Evolutionary conservation across 2,888 invertebrate species (phyloP), one percentile per base, ranked within the genome.

Genomic region (Drosophila engyochracea): DNA sequence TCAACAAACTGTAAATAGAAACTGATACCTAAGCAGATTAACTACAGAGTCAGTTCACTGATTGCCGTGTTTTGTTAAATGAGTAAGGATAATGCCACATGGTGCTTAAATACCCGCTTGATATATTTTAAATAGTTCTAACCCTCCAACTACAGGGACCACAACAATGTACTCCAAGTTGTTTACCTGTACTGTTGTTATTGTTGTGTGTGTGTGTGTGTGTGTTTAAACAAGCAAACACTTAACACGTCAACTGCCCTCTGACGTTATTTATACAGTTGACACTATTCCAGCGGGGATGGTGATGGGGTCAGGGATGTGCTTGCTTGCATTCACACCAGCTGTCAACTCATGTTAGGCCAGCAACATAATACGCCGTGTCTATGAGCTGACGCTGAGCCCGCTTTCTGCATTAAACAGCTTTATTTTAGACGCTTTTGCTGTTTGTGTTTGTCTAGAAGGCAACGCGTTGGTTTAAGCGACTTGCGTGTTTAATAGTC

Each of bases 401-500:
- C 59, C 66, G 60, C 73, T 81, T 76, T 58, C 66, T 61, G 74
- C 81, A 85, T 90, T 83, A 81, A 78, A 44, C 65, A 57, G 68
- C 25, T 49, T 44, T 37, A 49, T 59, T 59, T 25, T 19, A 31
- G 58, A 19, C 35, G 28, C 41, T 35, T 49, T 71, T 49, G 39
- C 35, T 10, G 33, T 63, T 25, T 69, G 57, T 22, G 10, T 30
- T 54, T 58, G 65, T 39, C 66, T 51, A n/a, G 37, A 41, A 53
- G 35, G 22, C 57, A 54, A 52, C 59, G 76, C 76, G 89, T 87
- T 85, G 73, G 83, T 80, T 85, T 71, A 76, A 82, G 85, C 74
- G 71, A 65, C 78, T 82, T 79, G 82, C 90, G 90, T 90, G 90
- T 64, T 79, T 90, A 69, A 82, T 83, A 72, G 69, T 62, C 76